phyloP scores from a whole-genome alignment of 2,113 vertebrate genomes.

The Pantherophis guttatus region DNA sequence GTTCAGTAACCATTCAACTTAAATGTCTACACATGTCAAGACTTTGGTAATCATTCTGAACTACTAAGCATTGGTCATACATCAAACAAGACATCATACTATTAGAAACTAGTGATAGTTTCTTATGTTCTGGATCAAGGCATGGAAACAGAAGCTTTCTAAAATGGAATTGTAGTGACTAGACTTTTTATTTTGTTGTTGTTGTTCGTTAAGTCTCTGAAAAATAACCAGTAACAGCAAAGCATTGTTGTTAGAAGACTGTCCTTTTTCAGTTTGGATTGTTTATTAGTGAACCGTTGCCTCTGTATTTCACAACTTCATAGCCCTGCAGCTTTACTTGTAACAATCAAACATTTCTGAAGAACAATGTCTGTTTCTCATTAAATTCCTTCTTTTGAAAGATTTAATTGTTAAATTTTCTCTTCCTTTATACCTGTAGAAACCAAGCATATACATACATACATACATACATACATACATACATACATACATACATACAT shows the following conservation, averaged over 20 bases:
- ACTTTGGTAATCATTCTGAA: neutral
- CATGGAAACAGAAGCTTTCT: neutral
- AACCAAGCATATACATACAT: neutral
- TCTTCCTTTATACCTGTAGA: neutral
- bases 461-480: neutral
- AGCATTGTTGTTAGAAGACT: neutral
- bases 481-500: neutral
- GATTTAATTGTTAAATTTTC: neutral
- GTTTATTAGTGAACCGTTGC: neutral
- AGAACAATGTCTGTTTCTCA: neutral
- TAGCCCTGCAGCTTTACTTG: neutral
- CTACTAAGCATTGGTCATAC: neutral
- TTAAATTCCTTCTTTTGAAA: neutral
- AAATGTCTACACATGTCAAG: neutral
- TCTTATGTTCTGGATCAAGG: neutral
- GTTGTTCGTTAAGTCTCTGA: neutral
- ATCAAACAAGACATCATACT: neutral
- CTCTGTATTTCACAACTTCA: neutral
- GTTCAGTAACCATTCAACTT: neutral
- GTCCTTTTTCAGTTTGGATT: neutral
- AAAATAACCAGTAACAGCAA: neutral
- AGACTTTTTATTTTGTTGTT: neutral
- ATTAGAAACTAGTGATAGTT: neutral
- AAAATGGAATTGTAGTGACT: neutral
- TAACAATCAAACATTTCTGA: neutral